Conservation (phyloP, 2,797 vertebrate genomes). For the Semaprochilodus insignis region DNA sequence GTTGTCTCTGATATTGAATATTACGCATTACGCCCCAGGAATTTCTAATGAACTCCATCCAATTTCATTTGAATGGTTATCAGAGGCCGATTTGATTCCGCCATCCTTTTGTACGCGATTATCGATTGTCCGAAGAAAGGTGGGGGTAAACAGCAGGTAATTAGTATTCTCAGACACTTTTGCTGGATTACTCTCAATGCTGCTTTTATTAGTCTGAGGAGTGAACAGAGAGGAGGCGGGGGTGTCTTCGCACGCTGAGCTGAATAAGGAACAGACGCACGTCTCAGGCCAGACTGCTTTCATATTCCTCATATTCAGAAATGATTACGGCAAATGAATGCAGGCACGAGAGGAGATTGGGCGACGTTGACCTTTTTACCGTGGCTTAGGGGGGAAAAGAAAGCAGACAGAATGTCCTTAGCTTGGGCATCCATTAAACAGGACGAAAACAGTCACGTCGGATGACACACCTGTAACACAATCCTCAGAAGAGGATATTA, state of each 20-base stretch:
- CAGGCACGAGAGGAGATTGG: conserved; percentile 27
- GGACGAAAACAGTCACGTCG: background rate
- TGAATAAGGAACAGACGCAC: conserved; percentile 45
- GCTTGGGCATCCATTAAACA: conserved; percentile 28
- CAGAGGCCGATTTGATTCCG: conserved; percentile 74
- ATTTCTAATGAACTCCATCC: conserved; percentile 79
- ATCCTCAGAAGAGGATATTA: conserved; percentile 16
- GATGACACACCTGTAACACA: conserved; percentile 25
- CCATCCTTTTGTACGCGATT: conserved; percentile 77
- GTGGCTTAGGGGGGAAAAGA: background rate
- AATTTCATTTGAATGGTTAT: conserved; percentile 79
- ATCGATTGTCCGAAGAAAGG: conserved; percentile 82
- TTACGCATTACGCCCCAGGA: conserved; percentile 69
- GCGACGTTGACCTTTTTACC: conserved; percentile 44
- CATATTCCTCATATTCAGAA: conserved; percentile 46
- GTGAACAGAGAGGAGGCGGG: conserved; percentile 26
- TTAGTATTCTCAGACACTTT: conserved; percentile 80
- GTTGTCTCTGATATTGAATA: conserved; percentile 77
- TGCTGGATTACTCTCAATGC: conserved; percentile 74
- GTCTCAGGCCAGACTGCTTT: conserved; percentile 44
- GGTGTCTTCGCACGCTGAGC: conserved; percentile 33
- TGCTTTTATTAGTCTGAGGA: conserved; percentile 75
- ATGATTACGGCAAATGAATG: conserved; percentile 47
- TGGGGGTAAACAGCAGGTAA: conserved; percentile 80
- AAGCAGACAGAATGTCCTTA: conserved; percentile 30